Conservation (phyloP, 2,888 invertebrate species). For the Drosophila koepferae region DNA sequence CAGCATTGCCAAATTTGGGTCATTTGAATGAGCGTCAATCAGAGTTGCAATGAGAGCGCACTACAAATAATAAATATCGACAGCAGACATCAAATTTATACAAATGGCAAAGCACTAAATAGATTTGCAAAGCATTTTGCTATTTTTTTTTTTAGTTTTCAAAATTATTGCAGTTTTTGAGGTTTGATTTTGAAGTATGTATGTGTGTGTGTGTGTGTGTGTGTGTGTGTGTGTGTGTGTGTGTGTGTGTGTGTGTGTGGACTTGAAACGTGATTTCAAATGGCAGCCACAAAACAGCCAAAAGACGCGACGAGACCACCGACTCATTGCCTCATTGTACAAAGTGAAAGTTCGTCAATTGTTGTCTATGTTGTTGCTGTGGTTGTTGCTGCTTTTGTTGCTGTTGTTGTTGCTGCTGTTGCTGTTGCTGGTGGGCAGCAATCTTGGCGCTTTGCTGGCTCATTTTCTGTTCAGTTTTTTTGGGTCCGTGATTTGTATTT, state of each 20-base stretch:
- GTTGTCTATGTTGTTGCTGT: constrained; percentile 2
- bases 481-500: constrained; percentile 12
- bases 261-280: constrained; percentile 28
- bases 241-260: background rate
- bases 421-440: constrained; percentile 13
- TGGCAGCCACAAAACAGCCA: background rate
- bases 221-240: background rate
- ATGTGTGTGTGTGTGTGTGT: background rate
- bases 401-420: background rate
- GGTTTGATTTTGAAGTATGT: constrained; percentile 3
- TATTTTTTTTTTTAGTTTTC: background rate
- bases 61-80: constrained; percentile 9
- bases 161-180: constrained; percentile 5
- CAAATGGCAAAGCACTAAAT: background rate
- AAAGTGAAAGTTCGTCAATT: constrained; percentile 71
- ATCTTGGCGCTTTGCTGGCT: constrained; percentile 31
- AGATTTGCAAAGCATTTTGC: constrained; percentile 5
- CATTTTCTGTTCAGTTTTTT: constrained; percentile 23
- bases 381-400: background rate
- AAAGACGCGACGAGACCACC: constrained; percentile 12
- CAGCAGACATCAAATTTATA: background rate
- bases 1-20: background rate
- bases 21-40: constrained; percentile 4
- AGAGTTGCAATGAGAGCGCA: constrained; percentile 8
- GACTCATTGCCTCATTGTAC: constrained; percentile 50